Percentiles rank a stretch among this genome's conserved stretches.
Evolutionary conservation across 2,113 vertebrate species (phyloP).

Genomic region (Antigone vipio): DNA sequence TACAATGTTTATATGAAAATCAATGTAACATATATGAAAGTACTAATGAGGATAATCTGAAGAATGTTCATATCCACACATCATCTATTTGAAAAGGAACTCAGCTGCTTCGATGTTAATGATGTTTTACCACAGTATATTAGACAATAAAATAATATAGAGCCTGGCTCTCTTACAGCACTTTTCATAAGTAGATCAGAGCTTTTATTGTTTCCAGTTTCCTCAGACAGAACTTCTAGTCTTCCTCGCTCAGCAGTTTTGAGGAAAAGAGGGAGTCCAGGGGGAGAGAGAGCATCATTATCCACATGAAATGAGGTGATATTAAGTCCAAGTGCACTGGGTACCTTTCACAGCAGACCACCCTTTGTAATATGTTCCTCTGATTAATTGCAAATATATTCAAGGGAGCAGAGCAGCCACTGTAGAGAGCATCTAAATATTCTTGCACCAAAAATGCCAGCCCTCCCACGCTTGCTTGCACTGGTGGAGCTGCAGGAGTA

Average conservation of each 20-base stretch:
- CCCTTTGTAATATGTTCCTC: background rate
- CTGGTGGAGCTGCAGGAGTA: background rate
- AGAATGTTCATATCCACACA: background rate
- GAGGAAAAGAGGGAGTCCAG: background rate
- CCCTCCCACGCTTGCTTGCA: background rate
- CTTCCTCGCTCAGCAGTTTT: background rate
- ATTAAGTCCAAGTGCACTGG: background rate
- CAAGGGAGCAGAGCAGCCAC: background rate
- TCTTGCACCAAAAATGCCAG: background rate
- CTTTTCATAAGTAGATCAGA: background rate
- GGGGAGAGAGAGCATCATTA: background rate
- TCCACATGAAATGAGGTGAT: background rate
- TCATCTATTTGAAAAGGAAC: background rate
- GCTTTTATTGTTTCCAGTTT: slow-evolving; percentile 2
- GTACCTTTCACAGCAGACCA: background rate
- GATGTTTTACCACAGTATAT: background rate
- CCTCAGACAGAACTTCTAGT: background rate
- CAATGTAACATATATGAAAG: background rate
- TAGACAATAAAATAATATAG: background rate
- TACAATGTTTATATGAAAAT: background rate
- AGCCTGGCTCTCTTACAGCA: background rate
- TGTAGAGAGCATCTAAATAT: background rate
- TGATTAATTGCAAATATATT: slow-evolving; percentile 44
- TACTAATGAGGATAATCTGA: background rate
- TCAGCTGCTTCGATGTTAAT: background rate